Conservation (phyloP, 2,888 invertebrate genomes). For the Eupelmus urozonus region DNA sequence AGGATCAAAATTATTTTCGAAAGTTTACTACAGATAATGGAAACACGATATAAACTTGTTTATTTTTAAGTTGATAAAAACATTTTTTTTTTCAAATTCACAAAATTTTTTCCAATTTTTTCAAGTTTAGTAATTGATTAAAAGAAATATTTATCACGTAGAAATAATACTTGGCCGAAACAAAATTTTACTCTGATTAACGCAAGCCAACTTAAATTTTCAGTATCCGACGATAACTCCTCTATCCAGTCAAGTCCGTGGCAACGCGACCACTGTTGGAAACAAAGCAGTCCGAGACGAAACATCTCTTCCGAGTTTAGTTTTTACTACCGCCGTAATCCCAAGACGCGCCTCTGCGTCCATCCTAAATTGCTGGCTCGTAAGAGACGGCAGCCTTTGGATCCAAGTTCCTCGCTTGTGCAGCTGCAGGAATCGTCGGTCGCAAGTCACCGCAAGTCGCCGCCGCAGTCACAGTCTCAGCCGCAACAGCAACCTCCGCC, state of each 20-base stretch:
- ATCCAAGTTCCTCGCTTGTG: slow-evolving; percentile 73
- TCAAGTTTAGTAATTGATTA: no score
- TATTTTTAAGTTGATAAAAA: no score
- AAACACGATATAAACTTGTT: no score
- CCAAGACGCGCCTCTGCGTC: slow-evolving; percentile 76
- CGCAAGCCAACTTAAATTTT: no score
- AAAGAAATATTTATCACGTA: no score
- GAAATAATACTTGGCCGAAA: no score
- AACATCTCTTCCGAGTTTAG: slow-evolving; percentile 86
- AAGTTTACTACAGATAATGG: no score
- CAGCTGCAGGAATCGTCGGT: slow-evolving; percentile 62
- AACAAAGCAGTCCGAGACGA: slow-evolving; percentile 87
- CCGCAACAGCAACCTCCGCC: slow-evolving; percentile 1
- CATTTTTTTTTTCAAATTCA: no score
- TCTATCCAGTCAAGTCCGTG: slow-evolving; percentile 94
- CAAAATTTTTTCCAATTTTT: no score
- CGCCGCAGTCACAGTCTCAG: slow-evolving; percentile 20
- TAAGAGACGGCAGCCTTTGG: slow-evolving; percentile 85
- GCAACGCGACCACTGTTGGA: slow-evolving; percentile 94
- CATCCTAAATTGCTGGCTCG: slow-evolving; percentile 78
- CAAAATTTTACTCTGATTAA: no score
- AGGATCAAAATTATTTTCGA: no score
- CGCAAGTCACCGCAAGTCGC: slow-evolving; percentile 62
- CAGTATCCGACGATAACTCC: slow-evolving; percentile 88
- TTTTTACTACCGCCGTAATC: slow-evolving; percentile 84